Base-by-base conservation (phyloP, 2,888 invertebrate genomes). In the Phytoseiulus persimilis region DNA sequence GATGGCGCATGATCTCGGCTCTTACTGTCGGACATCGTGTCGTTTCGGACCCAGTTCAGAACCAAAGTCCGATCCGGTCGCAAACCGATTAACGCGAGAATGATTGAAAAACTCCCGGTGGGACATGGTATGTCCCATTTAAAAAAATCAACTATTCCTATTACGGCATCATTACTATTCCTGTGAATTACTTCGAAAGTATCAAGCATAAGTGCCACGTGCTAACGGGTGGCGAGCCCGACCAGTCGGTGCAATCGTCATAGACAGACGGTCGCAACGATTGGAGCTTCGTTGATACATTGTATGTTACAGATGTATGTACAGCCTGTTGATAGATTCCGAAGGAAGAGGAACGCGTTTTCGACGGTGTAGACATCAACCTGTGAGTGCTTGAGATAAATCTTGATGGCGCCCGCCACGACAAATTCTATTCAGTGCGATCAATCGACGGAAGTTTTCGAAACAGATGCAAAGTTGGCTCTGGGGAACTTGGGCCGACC, bases 361-460 rank as follows among this genome's bases (percentile, higher is more conserved):
- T 65, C 65, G 65, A 18, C 65, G 23, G 65, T 65, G 65, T 65
- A 23, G 65, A 65, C 65, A 65, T 65, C 65, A 65, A 65, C 65
- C 65, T 65, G 65, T 65, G 65, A 65, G 65, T 65, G 65, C 65
- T 65, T 65, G 65, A 65, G 65, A 65, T 65, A 65, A 65, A 65
- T 65, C 65, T 65, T 65, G 65, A 65, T 65, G 18, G 65, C 65
- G 65, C 5, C 65, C 5, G 65, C 65, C 18, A 65, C 65, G 65
- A 28, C 65, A 65, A 18, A 65, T 14, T 65, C 65, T 65, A 65
- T 65, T 6, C 65, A 65, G 65, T 65, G 65, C 65, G 65, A 28
- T 14, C 28, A 23, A 18, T 65, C 65, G 65, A 65, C 65, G 9
- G 39, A 39, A 39, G 65, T 65, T 2, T 65, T 2, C 65, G 65